Conservation (phyloP, 2,113 vertebrate genomes). For the Elanus axillaris region DNA sequence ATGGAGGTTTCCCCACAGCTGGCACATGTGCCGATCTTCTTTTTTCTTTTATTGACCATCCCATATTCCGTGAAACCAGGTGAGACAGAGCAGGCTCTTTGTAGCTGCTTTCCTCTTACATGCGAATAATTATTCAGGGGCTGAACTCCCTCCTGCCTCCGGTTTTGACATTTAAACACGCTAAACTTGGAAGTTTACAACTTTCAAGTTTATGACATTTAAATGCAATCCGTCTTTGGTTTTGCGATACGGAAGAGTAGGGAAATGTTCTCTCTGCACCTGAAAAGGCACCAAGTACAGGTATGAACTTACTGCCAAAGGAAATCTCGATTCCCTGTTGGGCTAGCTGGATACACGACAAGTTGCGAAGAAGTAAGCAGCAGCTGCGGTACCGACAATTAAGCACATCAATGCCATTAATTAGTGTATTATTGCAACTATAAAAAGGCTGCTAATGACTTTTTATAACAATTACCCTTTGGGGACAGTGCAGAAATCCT, state of each 20-base stretch:
- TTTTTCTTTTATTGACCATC: neutral
- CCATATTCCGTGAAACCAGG: neutral
- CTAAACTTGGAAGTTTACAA: neutral
- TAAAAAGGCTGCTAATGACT: constrained; percentile 37
- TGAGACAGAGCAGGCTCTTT: neutral
- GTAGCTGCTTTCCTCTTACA: neutral
- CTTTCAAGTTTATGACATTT: neutral
- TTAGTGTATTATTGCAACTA: constrained; percentile 25
- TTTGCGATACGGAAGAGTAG: neutral
- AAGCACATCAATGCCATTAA: constrained; percentile 13
- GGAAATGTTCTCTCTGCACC: neutral
- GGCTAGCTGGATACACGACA: neutral
- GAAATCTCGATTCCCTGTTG: neutral
- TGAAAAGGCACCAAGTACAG: neutral
- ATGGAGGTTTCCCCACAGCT: neutral
- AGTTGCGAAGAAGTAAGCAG: neutral
- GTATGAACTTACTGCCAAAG: neutral
- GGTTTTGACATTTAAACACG: neutral
- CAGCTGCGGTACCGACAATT: neutral
- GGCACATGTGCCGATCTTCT: rapidly evolving
- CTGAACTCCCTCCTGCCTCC: neutral
- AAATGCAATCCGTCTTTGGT: neutral
- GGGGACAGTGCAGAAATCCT: constrained; percentile 8
- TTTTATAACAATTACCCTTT: constrained; percentile 9
- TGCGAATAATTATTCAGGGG: neutral